A percentile compares a stretch with the other conserved stretches of the same genome.
phyloP scores from a whole-genome alignment of 2,797 vertebrate genomes.

The Phoeniculus purpureus region DNA sequence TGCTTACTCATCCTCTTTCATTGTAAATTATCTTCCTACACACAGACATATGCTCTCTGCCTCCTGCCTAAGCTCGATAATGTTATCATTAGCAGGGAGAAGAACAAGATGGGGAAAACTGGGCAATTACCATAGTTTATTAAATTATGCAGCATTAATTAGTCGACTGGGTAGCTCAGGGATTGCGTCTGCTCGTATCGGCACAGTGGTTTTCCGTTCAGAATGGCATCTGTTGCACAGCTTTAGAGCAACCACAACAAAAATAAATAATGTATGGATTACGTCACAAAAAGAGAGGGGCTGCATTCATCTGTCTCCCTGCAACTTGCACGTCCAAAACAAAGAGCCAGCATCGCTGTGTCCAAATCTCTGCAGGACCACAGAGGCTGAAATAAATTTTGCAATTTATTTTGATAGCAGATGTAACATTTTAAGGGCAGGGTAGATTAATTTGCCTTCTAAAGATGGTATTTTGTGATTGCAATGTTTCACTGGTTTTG shows the following conservation, averaged over 20 bases:
- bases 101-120: slow-evolving; percentile 13
- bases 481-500: not conserved
- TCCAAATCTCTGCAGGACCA: slow-evolving; percentile 4
- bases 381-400: slow-evolving; percentile 24
- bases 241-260: slow-evolving; percentile 48
- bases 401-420: not conserved
- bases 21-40: not conserved
- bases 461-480: not conserved
- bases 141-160: slow-evolving; percentile 73
- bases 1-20: slow-evolving; percentile 38
- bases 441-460: slow-evolving; percentile 2
- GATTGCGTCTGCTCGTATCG: slow-evolving; percentile 12
- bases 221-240: slow-evolving; percentile 51
- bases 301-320: slow-evolving; percentile 45
- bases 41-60: not conserved
- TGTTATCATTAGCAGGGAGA: slow-evolving; percentile 38
- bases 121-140: slow-evolving; percentile 60
- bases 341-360: not conserved
- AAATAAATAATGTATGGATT: slow-evolving; percentile 61
- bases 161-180: slow-evolving; percentile 44
- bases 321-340: slow-evolving; percentile 31
- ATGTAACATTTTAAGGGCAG: not conserved
- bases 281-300: slow-evolving; percentile 39
- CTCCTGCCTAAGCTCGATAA: slow-evolving; percentile 3
- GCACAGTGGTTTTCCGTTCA: slow-evolving; percentile 50